These are phyloP conservation scores for Oryzias sinensis DNA, from an alignment of 2,797 vertebrate genomes.

Conservation along the genomic window DNA sequence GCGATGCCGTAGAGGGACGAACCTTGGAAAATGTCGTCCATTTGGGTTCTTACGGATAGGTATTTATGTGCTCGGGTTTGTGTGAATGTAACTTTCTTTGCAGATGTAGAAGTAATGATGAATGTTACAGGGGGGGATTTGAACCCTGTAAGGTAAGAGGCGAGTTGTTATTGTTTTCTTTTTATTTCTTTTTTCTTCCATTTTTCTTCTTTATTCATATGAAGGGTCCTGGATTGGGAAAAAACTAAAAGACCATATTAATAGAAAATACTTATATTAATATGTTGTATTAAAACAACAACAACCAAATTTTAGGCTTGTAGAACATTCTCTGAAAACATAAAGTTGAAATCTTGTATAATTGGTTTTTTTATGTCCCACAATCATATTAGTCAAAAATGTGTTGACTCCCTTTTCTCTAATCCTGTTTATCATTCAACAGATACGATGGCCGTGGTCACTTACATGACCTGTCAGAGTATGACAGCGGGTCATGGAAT, in stretches of 20 bases:
- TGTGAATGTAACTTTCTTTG: conserved; percentile 95
- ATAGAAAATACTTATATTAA: too few relatives aligned
- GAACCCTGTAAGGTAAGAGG: conserved; percentile 93
- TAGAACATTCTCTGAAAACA: not conserved
- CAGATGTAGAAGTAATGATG: conserved; percentile 79
- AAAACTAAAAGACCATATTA: too few relatives aligned
- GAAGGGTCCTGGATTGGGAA: conserved; percentile 16
- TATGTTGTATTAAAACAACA: too few relatives aligned
- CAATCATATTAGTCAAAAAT: conserved; percentile 14
- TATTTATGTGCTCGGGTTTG: conserved; percentile 99
- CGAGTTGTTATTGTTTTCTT: conserved; percentile 72
- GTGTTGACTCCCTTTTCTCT: conserved; percentile 61
- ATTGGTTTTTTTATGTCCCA: conserved; percentile 51
- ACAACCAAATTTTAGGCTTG: too few relatives aligned
- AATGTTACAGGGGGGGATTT: conserved; percentile 76
- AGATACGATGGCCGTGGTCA: conserved; percentile 99
- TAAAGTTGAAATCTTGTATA: conserved; percentile 13
- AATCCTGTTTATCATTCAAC: conserved; percentile 84
- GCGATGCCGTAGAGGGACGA: conserved; percentile 97
- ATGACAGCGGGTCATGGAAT: conserved; percentile 98
- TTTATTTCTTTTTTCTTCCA: conserved; percentile 26
- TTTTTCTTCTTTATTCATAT: conserved; percentile 19
- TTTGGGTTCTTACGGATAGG: conserved; percentile 99
- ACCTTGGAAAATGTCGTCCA: conserved; percentile 96
- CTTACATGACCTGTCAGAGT: conserved; percentile 99